These are phyloP conservation scores for Ictidomys tridecemlineatus DNA, from an alignment of 2,113 vertebrate species.

Conservation along the genomic window DNA sequence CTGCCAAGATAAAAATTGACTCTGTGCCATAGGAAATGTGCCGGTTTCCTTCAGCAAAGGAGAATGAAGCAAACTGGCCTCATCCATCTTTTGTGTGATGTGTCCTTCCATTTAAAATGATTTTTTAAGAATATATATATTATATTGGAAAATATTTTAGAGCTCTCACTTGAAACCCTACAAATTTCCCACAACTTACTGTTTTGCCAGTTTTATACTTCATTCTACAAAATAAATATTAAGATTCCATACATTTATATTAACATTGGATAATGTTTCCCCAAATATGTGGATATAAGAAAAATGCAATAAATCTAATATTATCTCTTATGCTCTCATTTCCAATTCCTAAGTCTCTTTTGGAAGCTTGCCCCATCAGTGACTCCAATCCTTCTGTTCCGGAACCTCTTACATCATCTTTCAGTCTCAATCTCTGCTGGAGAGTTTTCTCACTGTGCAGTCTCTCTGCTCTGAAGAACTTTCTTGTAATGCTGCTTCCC, in stretches of 20 bases:
- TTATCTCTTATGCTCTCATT: background rate
- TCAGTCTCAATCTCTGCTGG: background rate
- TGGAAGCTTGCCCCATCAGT: background rate
- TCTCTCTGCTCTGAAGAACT: background rate
- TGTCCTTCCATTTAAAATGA: constrained; percentile 4
- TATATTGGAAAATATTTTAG: background rate
- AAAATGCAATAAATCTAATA: background rate
- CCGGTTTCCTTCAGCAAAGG: constrained; percentile 42
- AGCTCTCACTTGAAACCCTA: background rate
- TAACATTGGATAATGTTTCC: background rate
- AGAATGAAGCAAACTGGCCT: background rate
- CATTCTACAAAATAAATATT: constrained; percentile 1
- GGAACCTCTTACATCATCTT: background rate
- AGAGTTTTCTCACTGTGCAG: background rate
- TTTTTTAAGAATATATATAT: background rate
- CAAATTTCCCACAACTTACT: background rate
- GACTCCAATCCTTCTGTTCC: background rate
- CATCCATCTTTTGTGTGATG: no score
- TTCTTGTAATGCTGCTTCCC: background rate
- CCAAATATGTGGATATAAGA: background rate
- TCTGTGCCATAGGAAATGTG: constrained; percentile 71
- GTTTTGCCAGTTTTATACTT: background rate
- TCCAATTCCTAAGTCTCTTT: background rate
- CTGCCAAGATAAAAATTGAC: constrained; percentile 86
- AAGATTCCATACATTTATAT: background rate